Evolutionary conservation across 2,797 vertebrate species (phyloP).

Genomic region (Typhlichthys subterraneus): DNA sequence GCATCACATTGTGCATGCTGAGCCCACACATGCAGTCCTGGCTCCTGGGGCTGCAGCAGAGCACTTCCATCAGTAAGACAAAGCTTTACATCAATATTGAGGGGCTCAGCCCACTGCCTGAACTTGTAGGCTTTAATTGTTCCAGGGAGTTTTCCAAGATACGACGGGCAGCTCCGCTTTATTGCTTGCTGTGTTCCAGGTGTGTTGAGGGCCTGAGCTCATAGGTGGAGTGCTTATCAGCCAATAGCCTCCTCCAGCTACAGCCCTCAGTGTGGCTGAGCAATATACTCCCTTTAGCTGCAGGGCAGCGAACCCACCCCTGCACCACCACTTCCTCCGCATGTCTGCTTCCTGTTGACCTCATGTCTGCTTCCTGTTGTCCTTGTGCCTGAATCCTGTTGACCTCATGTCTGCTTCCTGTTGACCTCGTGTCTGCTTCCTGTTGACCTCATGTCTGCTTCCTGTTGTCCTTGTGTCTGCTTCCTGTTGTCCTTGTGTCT

Average conservation of each 20-base stretch:
- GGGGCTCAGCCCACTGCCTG: neutral
- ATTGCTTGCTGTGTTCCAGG: conserved; percentile 19
- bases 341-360: neutral
- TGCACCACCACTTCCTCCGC: neutral
- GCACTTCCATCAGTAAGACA: neutral
- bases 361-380: neutral
- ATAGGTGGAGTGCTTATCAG: conserved; percentile 6
- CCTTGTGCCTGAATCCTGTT: neutral
- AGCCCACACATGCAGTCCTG: too few species aligned
- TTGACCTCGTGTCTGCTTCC: neutral
- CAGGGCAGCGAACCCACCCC: conserved; percentile 4
- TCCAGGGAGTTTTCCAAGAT: conserved; percentile 11
- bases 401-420: neutral
- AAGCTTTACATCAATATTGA: neutral
- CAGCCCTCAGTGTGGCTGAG: conserved; percentile 14
- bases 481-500: too few species aligned
- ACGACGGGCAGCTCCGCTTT: conserved; percentile 16
- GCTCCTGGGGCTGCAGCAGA: neutral
- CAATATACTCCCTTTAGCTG: conserved; percentile 26
- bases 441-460: too few species aligned
- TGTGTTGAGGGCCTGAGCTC: conserved; percentile 9
- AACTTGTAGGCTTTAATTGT: conserved; percentile 9
- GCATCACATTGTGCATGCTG: too few species aligned
- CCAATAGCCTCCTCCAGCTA: conserved; percentile 13
- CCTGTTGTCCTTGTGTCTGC: too few species aligned